Conservation (phyloP, 2,797 vertebrate species). For the Myotis daubentonii region DNA sequence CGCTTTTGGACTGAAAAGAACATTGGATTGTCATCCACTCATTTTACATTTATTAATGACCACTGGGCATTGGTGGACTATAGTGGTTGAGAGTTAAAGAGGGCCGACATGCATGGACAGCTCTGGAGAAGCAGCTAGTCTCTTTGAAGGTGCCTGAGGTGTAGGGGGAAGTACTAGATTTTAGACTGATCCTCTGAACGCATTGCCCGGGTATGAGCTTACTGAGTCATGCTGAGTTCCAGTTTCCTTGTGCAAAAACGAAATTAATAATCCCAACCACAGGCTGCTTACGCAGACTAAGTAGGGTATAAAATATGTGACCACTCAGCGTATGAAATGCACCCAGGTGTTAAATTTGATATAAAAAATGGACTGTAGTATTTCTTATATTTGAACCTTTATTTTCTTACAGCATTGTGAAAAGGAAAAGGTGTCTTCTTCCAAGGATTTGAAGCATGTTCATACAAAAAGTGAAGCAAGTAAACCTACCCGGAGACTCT, state of each 20-base stretch:
- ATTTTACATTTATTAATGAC: not conserved
- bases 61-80: not conserved
- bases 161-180: not conserved
- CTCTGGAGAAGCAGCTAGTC: not conserved
- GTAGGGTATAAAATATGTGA: not conserved
- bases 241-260: not conserved
- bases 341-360: not conserved
- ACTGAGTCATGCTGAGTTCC: not conserved
- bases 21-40: not conserved
- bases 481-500: conserved; percentile 88
- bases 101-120: not conserved
- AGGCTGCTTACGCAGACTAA: not conserved
- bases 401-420: conserved; percentile 85
- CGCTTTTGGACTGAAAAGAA: conserved; percentile 21
- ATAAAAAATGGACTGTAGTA: not conserved
- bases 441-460: conserved; percentile 86
- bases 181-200: not conserved
- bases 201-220: not conserved
- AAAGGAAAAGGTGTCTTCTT: conserved; percentile 84
- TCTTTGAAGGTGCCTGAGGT: not conserved
- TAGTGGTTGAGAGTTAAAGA: not conserved
- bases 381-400: conserved; percentile 44
- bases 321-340: not conserved
- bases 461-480: conserved; percentile 83
- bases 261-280: not conserved